Base-by-base conservation (phyloP, 2,888 invertebrate genomes). In the Luffia ferchaultella region DNA sequence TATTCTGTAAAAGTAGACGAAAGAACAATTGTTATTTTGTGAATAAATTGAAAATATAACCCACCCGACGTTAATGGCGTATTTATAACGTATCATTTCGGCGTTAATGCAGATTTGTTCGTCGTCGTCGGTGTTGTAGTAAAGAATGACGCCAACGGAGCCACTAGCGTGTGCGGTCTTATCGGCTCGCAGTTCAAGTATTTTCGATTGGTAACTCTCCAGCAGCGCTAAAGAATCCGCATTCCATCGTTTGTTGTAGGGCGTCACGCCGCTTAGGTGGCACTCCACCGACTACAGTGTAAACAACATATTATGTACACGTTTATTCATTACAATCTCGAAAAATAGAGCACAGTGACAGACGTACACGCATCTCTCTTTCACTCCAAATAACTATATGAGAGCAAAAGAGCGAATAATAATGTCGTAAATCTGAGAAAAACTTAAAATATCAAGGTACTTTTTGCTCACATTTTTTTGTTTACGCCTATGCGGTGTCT, bases 1-100 rank as follows among this genome's bases (percentile, higher is more conserved):
- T 19, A 2, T 18, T 46, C 17, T 16, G 15, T 30, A 2, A 49
- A 42, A 42, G 20, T 43, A 40, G 5, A 18, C 3, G 18, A n/a
- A n/a, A n/a, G n/a, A n/a, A n/a, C n/a, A n/a, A n/a, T n/a, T n/a
- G n/a, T n/a, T n/a, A n/a, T n/a, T n/a, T n/a, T n/a, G n/a, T n/a
- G n/a, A n/a, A n/a, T n/a, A n/a, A n/a, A n/a, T n/a, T n/a, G n/a
- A n/a, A n/a, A n/a, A n/a, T n/a, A n/a, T n/a, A n/a, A 50, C 64
- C 62, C 60, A 80, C 83, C 82, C 82, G 55, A 78, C 70, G 0
- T 67, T 61, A 42, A 79, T 65, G 1, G 80, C 83, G 52, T 67
- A 77, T 58, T 76, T 80, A 58, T 72, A 56, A 49, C 69, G 71
- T 50, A 79, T 68, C 80, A 82, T 76, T 54, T 73, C 67, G 5